phyloP scores from a whole-genome alignment of 2,113 vertebrate species.

The Suricata suricatta region DNA sequence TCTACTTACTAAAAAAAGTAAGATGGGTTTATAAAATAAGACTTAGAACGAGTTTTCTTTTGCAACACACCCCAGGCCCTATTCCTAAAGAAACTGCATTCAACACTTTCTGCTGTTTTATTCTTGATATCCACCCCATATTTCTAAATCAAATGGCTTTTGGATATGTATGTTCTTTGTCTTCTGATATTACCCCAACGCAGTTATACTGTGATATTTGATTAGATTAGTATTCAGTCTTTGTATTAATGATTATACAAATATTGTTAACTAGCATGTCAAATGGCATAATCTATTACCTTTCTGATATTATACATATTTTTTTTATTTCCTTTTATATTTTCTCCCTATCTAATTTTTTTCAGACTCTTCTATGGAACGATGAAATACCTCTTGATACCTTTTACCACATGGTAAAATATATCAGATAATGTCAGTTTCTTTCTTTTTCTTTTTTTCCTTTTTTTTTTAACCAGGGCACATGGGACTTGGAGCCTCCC shows the following conservation, averaged over 20 bases:
- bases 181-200: not conserved
- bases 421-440: not conserved
- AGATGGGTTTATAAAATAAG: not conserved
- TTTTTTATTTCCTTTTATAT: not conserved
- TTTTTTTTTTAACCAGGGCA: not conserved
- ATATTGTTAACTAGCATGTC: not conserved
- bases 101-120: not conserved
- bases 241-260: not conserved
- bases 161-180: not conserved
- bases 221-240: not conserved
- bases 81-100: not conserved
- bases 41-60: not conserved
- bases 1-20: constrained; percentile 13
- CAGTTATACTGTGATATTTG: not conserved
- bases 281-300: not conserved
- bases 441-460: not conserved
- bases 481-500: not conserved
- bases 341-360: not conserved
- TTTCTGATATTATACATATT: not conserved
- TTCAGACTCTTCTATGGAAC: not conserved
- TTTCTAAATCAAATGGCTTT: not conserved
- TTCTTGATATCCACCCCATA: not conserved
- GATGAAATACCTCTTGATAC: not conserved
- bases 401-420: not conserved
- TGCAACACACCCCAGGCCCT: not conserved